Evolutionary conservation across 1,140 invertebrate species (phyloP).

Genomic region (Pissodes strobi): DNA sequence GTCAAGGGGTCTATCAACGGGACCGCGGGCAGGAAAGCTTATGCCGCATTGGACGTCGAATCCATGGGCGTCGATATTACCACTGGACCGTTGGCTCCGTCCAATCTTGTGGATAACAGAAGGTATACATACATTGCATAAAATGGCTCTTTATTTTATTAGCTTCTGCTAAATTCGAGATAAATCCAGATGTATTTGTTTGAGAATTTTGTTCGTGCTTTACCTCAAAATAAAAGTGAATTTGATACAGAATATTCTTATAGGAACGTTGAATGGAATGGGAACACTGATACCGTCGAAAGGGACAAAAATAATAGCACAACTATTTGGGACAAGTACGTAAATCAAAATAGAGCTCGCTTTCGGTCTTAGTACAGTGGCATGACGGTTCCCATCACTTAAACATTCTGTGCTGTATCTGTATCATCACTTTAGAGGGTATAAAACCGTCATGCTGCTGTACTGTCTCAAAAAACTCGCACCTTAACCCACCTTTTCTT

Average conservation of each 20-base stretch:
- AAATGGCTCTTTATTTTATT: not conserved
- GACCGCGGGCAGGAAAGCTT: slow-evolving; percentile 61
- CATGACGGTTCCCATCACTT: slow-evolving; percentile 25
- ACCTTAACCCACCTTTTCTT: slow-evolving; percentile 15
- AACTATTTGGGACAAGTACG: slow-evolving; percentile 50
- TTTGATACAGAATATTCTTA: no score
- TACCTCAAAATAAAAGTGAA: no score
- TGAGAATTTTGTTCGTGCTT: no score
- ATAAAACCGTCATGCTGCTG: slow-evolving; percentile 36
- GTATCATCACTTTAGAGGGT: not conserved
- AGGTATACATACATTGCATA: slow-evolving; percentile 39
- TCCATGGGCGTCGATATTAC: slow-evolving; percentile 75
- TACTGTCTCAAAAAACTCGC: no score
- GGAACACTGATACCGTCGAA: slow-evolving; percentile 44
- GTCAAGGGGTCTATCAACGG: slow-evolving; percentile 46
- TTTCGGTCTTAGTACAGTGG: slow-evolving; percentile 25
- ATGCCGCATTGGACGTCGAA: slow-evolving; percentile 68
- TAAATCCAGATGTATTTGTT: no score
- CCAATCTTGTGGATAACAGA: slow-evolving; percentile 59
- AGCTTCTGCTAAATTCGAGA: not conserved
- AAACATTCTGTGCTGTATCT: slow-evolving; percentile 13
- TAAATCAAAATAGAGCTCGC: slow-evolving; percentile 25
- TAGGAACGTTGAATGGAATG: slow-evolving; percentile 52
- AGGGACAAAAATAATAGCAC: slow-evolving; percentile 47
- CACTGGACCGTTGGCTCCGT: slow-evolving; percentile 62